Percentiles rank a stretch among this genome's conserved stretches.
Evolutionary conservation across 2,797 vertebrate genomes (phyloP).

Genomic region (Morelia viridis): DNA sequence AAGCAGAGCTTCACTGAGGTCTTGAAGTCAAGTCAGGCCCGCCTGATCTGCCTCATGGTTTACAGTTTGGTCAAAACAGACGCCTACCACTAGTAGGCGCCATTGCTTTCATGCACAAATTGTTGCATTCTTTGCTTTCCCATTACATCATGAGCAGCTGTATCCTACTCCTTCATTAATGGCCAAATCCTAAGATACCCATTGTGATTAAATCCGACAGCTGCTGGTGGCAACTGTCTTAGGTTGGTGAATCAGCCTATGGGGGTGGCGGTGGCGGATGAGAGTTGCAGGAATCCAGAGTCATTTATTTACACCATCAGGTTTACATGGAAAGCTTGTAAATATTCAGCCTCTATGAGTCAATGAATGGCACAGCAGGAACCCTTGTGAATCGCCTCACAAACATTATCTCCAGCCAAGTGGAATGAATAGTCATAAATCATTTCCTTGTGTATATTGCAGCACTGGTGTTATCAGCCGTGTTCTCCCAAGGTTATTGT

Average conservation of each 20-base stretch:
- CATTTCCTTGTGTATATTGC: slow-evolving; percentile 2
- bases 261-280: background rate
- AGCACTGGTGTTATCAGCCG: background rate
- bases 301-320: slow-evolving; percentile 13
- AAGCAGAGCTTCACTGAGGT: background rate
- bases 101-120: background rate
- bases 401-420: slow-evolving; percentile 10
- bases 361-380: slow-evolving; percentile 11
- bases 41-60: background rate
- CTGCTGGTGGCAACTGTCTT: background rate
- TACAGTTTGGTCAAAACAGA: background rate
- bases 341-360: background rate
- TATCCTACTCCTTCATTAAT: background rate
- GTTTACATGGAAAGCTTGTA: background rate
- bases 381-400: background rate
- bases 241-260: background rate
- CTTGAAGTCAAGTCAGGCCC: background rate
- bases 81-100: background rate
- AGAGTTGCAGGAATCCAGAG: too few relatives aligned
- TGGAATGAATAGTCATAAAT: slow-evolving; percentile 23
- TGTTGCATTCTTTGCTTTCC: background rate
- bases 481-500: background rate
- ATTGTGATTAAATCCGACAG: background rate
- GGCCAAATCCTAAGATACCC: slow-evolving; percentile 24
- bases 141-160: background rate